phyloP scores from a whole-genome alignment of 2,797 vertebrate species.

The Chromis chromis region DNA sequence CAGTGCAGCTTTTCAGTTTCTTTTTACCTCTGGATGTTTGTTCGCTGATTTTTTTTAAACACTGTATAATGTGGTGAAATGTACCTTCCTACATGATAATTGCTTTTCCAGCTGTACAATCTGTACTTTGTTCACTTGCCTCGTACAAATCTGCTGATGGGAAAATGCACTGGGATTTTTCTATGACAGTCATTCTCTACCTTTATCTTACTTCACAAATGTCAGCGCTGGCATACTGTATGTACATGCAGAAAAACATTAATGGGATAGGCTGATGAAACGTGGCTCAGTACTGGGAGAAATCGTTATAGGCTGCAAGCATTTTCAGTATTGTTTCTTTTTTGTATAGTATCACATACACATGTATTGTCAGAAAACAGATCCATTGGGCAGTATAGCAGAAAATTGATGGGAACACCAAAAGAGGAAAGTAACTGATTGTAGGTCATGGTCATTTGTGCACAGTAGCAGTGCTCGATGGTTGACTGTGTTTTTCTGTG shows the following conservation, averaged over 20 bases:
- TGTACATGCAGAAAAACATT: neutral
- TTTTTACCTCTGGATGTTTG: constrained; percentile 13
- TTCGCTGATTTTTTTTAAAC: constrained; percentile 5
- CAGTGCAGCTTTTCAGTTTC: neutral
- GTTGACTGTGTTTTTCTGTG: neutral
- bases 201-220: neutral
- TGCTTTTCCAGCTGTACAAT: constrained; percentile 25
- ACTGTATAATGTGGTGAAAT: neutral
- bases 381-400: neutral
- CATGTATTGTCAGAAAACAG: neutral
- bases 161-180: constrained; percentile 12
- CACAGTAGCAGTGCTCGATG: neutral
- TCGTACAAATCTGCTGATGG: constrained; percentile 15
- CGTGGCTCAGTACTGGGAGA: neutral
- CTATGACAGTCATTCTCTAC: neutral
- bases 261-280: neutral
- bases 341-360: neutral
- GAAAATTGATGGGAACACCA: neutral
- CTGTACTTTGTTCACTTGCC: constrained; percentile 2
- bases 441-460: constrained; percentile 21
- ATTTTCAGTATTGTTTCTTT: neutral
- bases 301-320: neutral
- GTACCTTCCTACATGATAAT: constrained; percentile 34
- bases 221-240: neutral
- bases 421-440: constrained; percentile 7